Conservation (phyloP, 1,140 invertebrate genomes). For the Zaprionus tsacasi region DNA sequence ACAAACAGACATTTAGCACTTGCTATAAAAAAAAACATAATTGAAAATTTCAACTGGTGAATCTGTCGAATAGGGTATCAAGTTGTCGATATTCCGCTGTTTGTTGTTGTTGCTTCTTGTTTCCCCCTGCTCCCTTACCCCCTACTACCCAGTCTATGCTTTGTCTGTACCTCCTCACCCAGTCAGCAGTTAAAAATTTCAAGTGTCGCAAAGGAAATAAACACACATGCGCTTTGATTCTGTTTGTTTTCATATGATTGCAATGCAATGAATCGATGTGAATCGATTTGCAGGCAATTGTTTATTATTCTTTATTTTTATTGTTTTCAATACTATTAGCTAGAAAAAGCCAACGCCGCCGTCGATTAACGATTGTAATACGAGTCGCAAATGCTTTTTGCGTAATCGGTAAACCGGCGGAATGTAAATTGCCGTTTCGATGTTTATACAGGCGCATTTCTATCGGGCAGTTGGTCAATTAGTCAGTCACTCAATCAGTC, state of each 20-base stretch:
- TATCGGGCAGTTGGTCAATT: conserved; percentile 48
- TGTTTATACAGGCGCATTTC: conserved; percentile 67
- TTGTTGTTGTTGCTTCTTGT: too few relatives aligned
- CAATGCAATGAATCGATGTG: neutral
- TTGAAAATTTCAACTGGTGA: too few relatives aligned
- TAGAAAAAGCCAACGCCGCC: conserved; percentile 44
- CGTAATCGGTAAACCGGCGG: conserved; percentile 57
- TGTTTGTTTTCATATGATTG: conserved; percentile 45
- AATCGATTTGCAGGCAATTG: neutral
- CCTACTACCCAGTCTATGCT: too few relatives aligned
- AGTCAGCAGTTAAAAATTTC: conserved; percentile 26
- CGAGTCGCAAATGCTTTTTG: conserved; percentile 71
- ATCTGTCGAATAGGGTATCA: neutral
- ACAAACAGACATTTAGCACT: too few relatives aligned
- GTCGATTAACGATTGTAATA: conserved; percentile 48
- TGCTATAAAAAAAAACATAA: too few relatives aligned
- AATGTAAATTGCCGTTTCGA: conserved; percentile 59
- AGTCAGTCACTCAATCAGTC: conserved; percentile 40
- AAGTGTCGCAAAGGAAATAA: conserved; percentile 35
- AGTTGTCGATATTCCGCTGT: neutral
- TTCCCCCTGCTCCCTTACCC: too few relatives aligned
- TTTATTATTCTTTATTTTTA: conserved; percentile 36
- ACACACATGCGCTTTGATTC: conserved; percentile 14
- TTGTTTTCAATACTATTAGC: conserved; percentile 59
- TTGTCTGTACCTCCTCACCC: too few relatives aligned